Base-by-base conservation (phyloP, 2,888 invertebrate genomes). In the Polydesmus complanatus region DNA sequence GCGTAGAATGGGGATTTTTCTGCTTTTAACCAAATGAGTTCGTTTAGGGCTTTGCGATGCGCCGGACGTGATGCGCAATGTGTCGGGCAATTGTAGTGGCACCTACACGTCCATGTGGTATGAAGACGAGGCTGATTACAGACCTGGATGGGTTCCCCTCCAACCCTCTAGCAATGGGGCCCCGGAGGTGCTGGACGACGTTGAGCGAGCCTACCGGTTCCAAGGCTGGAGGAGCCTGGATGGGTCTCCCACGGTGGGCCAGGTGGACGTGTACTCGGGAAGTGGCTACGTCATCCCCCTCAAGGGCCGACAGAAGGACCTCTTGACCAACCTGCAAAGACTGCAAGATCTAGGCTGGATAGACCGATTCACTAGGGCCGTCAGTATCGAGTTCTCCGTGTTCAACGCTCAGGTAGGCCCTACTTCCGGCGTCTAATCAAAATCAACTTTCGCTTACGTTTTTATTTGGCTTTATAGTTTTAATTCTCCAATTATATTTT, bases 311-410 rank as follows among this genome's bases (percentile, higher is more conserved):
- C 68, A 68, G 18, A 62, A 65, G 1, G 64, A 66, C 2, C 63
- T 77, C 2, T 58, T 65, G n/a, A 62, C 66, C 1, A 69, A 69
- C 26, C 68, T 78, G 50, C 61, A 65, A 8, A 63, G 67, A 22
- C 68, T 78, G 25, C 69, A 74, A 63, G 60, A 67, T 3, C 68
- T 73, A 49, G 66, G 68, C 14, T 78, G 78, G 78, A 71, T 78
- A 23, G 78, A 79, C 64, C 66, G 69, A 61, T 69, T 73, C 64
- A 78, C 79, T 1, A 63, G 79, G 54, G 78, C 78, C 2, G 70
- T 79, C 3, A 73, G 78, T 63, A 70, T 78, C n/a, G 78, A 79
- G 64, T 78, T 79, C 66, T 76, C 78, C 0, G 72, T 74, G 37
- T 79, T 78, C 68, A 79, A 79, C 62, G 70, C 73, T 5, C 73